These are phyloP conservation scores for Aviceda subcristata DNA, from an alignment of 2,113 vertebrate species.

Conservation along the genomic window DNA sequence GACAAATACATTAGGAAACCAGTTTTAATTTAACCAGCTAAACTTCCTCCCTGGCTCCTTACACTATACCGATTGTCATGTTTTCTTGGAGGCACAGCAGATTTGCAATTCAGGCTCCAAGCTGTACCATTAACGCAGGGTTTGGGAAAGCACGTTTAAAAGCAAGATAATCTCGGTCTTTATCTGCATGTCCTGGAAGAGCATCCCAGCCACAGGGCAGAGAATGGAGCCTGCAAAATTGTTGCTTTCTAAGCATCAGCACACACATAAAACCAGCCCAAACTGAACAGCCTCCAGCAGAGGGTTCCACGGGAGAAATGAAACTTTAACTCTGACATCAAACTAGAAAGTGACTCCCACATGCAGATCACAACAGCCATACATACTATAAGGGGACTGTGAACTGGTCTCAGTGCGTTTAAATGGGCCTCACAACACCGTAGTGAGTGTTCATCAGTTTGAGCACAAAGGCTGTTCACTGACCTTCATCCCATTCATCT, in stretches of 20 bases:
- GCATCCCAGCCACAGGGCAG: neutral
- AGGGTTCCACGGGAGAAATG: neutral
- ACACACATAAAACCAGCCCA: neutral
- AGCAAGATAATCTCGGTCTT: neutral
- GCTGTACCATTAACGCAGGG: neutral
- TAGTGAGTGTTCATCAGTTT: accelerated
- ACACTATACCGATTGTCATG: neutral
- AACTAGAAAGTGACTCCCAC: neutral
- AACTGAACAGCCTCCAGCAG: neutral
- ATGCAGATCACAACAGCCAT: accelerated
- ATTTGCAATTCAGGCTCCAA: neutral
- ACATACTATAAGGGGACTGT: accelerated
- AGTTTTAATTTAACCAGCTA: neutral
- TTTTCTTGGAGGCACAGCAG: neutral
- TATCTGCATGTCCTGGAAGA: neutral
- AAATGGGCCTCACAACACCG: accelerated
- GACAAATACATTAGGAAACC: neutral
- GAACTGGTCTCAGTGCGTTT: accelerated
- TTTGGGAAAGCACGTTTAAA: neutral
- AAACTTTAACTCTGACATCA: neutral
- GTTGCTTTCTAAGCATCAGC: neutral
- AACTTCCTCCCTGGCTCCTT: neutral
- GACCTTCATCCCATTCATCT: neutral
- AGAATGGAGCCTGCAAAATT: neutral
- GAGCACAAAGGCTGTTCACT: neutral